A percentile compares a stretch with the other conserved stretches of the same genome.
These are phyloP conservation scores for Actias luna DNA, from an alignment of 2,888 invertebrate genomes.

Conservation along the genomic window DNA sequence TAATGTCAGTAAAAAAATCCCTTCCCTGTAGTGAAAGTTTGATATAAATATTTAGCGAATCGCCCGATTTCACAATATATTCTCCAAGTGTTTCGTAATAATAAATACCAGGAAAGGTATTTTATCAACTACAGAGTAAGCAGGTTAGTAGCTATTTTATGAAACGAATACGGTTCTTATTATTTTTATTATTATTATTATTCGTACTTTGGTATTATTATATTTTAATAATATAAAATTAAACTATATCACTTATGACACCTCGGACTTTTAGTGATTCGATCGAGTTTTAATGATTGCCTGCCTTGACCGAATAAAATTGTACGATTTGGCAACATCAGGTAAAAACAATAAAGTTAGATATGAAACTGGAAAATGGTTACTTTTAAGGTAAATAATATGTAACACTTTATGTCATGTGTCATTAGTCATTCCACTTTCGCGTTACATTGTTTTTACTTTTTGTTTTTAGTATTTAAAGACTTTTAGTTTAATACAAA, in stretches of 20 bases:
- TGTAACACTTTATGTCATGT: neutral
- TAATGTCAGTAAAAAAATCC: slow-evolving; percentile 25
- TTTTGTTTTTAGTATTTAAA: no score
- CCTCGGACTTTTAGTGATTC: neutral
- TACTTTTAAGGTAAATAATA: neutral
- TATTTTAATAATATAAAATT: slow-evolving; percentile 2
- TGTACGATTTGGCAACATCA: slow-evolving; percentile 44
- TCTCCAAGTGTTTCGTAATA: slow-evolving; percentile 47
- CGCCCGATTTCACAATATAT: slow-evolving; percentile 46
- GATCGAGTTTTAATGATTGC: slow-evolving; percentile 15
- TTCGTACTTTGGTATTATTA: slow-evolving; percentile 2
- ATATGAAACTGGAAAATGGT: neutral
- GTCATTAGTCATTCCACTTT: no score
- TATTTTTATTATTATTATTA: slow-evolving; percentile 8
- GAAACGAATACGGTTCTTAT: neutral
- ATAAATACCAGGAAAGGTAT: slow-evolving; percentile 48
- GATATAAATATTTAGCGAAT: slow-evolving; percentile 42
- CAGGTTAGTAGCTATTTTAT: slow-evolving; percentile 24
- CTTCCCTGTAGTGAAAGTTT: slow-evolving; percentile 47
- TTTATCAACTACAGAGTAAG: slow-evolving; percentile 44
- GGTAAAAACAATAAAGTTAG: slow-evolving; percentile 1
- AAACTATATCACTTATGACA: neutral
- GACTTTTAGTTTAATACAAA: no score
- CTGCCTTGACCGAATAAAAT: slow-evolving; percentile 54
- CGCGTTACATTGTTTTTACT: no score